phyloP scores from a whole-genome alignment of 2,888 invertebrate species.

The Cantharis rufa region DNA sequence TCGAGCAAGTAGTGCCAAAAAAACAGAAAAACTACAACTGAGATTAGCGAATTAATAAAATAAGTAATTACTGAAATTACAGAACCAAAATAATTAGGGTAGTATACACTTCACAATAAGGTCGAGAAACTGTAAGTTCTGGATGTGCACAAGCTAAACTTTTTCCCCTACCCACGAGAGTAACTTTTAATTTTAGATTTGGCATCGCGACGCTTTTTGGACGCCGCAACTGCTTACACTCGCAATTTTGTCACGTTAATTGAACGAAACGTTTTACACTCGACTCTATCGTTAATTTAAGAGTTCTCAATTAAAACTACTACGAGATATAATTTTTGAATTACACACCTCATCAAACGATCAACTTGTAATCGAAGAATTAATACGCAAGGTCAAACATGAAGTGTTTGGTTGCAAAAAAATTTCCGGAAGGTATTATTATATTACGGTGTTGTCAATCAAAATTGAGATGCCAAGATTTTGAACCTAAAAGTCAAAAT shows the following conservation, averaged over 20 bases:
- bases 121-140: constrained; percentile 53
- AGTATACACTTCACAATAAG: constrained; percentile 42
- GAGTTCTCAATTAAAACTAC: not conserved
- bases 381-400: not conserved
- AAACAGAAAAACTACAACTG: not conserved
- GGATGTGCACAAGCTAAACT: constrained; percentile 45
- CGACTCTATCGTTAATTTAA: not conserved
- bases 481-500: not conserved
- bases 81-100: constrained; percentile 30
- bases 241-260: constrained; percentile 26
- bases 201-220: constrained; percentile 61
- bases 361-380: not conserved
- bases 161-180: constrained; percentile 35
- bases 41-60: not conserved
- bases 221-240: constrained; percentile 8
- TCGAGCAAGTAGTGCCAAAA: not conserved
- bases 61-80: constrained; percentile 12
- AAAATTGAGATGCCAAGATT: not conserved
- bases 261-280: constrained; percentile 10
- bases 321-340: not conserved
- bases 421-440: not conserved
- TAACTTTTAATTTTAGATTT: constrained; percentile 65
- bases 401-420: not conserved
- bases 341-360: not conserved
- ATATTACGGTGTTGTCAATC: not conserved